Conservation (phyloP, 2,888 invertebrate species). For the Coronaproctus castanopsis region DNA sequence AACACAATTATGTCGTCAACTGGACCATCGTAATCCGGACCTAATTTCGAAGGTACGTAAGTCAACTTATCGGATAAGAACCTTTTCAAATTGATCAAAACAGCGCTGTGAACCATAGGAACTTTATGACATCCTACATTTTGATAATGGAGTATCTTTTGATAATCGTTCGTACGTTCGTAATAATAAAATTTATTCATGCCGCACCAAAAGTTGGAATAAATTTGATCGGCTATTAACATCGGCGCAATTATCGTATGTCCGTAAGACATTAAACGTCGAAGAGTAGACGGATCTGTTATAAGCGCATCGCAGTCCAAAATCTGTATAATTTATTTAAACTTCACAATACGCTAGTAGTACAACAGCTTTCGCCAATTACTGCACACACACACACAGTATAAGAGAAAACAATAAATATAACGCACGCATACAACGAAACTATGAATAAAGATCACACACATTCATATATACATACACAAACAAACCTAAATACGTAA, state of each 20-base stretch:
- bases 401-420: no score
- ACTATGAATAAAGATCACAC: no score
- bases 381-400: no score
- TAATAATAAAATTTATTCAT: conserved; percentile 74
- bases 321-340: no score
- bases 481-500: no score
- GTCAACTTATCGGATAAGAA: conserved; percentile 41
- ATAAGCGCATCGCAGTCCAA: conserved; percentile 69
- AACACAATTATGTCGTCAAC: conserved; percentile 84
- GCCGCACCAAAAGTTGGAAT: conserved; percentile 92
- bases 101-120: conserved; percentile 78
- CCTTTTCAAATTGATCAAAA: conserved; percentile 51
- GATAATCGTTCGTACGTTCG: conserved; percentile 61
- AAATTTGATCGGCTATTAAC: conserved; percentile 63
- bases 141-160: conserved; percentile 48
- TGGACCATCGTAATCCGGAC: conserved; percentile 48
- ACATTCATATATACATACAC: no score
- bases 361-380: no score
- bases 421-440: no score
- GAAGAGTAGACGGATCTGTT: conserved; percentile 41
- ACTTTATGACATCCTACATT: conserved; percentile 57
- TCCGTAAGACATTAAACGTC: conserved; percentile 38
- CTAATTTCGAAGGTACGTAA: conserved; percentile 43
- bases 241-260: conserved; percentile 59
- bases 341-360: no score